Evolutionary conservation across 2,888 invertebrate species (phyloP).

Genomic region (Villa cingulata): DNA sequence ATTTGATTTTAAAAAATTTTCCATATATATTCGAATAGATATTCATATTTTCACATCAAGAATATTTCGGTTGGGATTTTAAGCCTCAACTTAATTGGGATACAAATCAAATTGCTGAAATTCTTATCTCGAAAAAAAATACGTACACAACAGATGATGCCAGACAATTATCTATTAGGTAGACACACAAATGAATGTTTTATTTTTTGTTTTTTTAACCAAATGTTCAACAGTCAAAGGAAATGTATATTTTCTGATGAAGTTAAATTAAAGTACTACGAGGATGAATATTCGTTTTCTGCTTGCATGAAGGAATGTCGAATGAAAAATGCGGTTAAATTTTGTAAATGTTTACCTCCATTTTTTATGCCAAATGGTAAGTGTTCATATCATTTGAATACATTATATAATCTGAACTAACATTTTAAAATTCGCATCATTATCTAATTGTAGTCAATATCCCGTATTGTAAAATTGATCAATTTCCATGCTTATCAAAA

Average conservation of each 20-base stretch:
- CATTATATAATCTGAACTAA: too few species aligned
- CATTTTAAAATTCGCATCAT: neutral
- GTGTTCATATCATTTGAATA: conserved; percentile 13
- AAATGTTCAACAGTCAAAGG: conserved; percentile 40
- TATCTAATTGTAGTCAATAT: conserved; percentile 35
- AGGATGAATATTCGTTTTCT: conserved; percentile 52
- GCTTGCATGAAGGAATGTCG: conserved; percentile 63
- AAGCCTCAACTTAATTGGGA: conserved; percentile 59
- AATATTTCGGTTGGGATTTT: conserved; percentile 54
- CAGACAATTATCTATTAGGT: conserved; percentile 45
- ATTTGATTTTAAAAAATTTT: too few species aligned
- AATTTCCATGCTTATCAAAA: conserved; percentile 46
- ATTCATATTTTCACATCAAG: conserved; percentile 49
- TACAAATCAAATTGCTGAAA: conserved; percentile 29
- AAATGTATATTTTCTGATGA: conserved; percentile 61
- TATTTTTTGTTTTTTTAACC: neutral
- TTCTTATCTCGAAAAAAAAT: conserved; percentile 51
- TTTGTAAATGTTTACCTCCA: conserved; percentile 58
- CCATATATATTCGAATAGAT: conserved; percentile 18
- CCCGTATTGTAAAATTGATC: conserved; percentile 44
- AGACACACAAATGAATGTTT: conserved; percentile 1
- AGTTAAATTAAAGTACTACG: conserved; percentile 41
- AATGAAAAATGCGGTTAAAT: conserved; percentile 47
- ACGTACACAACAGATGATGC: conserved; percentile 66
- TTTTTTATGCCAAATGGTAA: conserved; percentile 50